Evolutionary conservation across 2,113 vertebrate genomes (phyloP).

Genomic region (Cyanoramphus novaezelandiae): DNA sequence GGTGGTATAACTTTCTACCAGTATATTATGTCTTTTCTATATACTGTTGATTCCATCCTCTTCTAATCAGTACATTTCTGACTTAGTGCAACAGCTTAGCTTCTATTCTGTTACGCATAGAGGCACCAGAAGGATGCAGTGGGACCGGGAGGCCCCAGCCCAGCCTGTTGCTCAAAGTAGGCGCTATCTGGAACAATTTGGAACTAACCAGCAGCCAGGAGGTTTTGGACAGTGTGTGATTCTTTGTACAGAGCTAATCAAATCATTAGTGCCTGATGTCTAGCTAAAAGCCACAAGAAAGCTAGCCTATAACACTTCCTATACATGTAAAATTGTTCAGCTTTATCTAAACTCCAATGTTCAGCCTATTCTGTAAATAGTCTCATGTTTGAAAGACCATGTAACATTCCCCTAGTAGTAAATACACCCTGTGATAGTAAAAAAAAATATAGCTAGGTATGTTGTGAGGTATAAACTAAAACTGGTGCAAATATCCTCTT

Average conservation of each 20-base stretch:
- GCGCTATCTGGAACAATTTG: not conserved
- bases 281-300: slow-evolving; percentile 70
- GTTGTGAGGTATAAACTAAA: slow-evolving; percentile 69
- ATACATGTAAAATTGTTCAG: slow-evolving; percentile 66
- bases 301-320: slow-evolving; percentile 68
- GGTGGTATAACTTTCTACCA: slow-evolving; percentile 19
- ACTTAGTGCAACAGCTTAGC: slow-evolving; percentile 58
- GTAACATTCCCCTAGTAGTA: slow-evolving; percentile 65
- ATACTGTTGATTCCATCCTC: slow-evolving; percentile 65
- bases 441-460: slow-evolving; percentile 50
- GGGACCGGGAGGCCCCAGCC: not conserved
- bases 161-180: not conserved
- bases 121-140: not conserved
- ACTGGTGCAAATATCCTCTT: slow-evolving; percentile 69
- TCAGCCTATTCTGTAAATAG: slow-evolving; percentile 68
- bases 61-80: slow-evolving; percentile 48
- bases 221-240: slow-evolving; percentile 51
- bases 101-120: slow-evolving; percentile 26
- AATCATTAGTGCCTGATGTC: slow-evolving; percentile 76
- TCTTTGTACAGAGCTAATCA: slow-evolving; percentile 73
- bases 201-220: slow-evolving; percentile 59
- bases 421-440: slow-evolving; percentile 65
- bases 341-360: slow-evolving; percentile 58
- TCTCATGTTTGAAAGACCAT: slow-evolving; percentile 67
- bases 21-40: slow-evolving; percentile 64